Conservation (phyloP, 1,140 invertebrate species). For the Oreohelix idahoensis region DNA sequence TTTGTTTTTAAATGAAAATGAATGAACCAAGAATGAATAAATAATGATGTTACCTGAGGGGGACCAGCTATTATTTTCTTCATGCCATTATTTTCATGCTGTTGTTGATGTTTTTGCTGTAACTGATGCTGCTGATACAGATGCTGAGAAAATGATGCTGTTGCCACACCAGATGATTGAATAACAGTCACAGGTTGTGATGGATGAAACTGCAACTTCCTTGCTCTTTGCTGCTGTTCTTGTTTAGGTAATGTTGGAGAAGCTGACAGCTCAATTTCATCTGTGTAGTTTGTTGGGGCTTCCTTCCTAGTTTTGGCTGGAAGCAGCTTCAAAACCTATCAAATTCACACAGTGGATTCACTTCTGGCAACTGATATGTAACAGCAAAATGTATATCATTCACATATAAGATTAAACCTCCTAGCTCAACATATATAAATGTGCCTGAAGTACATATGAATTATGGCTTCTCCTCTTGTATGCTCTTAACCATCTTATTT, state of each 20-base stretch:
- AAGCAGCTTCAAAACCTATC: conserved; percentile 22
- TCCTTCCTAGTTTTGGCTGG: conserved; percentile 5
- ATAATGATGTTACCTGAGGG: too few relatives aligned
- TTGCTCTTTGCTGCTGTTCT: conserved; percentile 19
- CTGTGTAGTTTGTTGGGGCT: conserved; percentile 6
- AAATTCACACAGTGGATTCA: not conserved
- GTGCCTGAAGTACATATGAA: too few relatives aligned
- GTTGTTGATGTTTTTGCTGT: not conserved
- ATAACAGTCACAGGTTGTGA: not conserved
- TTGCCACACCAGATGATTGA: not conserved
- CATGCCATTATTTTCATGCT: not conserved
- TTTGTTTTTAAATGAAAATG: too few relatives aligned
- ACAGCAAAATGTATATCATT: too few relatives aligned
- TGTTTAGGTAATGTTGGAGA: conserved; percentile 32
- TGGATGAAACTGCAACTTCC: conserved; percentile 25
- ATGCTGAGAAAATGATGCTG: not conserved
- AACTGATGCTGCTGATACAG: not conserved
- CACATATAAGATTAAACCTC: too few relatives aligned
- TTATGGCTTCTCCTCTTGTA: too few relatives aligned
- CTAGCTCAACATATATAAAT: too few relatives aligned
- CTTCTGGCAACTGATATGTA: too few relatives aligned
- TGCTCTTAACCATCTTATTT: too few relatives aligned
- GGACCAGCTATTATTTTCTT: too few relatives aligned
- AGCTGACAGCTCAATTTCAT: conserved; percentile 37
- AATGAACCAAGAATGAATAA: too few relatives aligned